Conservation (phyloP, 2,888 invertebrate genomes). For the Diabrotica balteata region DNA sequence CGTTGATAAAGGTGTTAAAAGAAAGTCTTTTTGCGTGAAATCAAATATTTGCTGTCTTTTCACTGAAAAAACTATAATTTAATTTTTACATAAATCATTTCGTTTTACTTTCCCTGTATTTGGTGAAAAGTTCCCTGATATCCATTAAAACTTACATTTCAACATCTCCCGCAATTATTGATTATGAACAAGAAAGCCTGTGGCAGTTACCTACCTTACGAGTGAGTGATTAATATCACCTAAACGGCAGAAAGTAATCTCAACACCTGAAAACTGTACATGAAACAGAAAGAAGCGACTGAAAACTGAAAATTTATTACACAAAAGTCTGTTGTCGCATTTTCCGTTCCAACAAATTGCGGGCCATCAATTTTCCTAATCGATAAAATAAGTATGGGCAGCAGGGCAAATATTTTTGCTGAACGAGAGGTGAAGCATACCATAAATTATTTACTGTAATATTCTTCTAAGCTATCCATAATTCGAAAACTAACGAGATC, state of each 20-base stretch:
- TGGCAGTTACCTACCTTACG: conserved; percentile 2
- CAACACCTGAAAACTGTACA: background rate
- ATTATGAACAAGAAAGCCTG: conserved; percentile 1
- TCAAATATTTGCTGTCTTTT: too few species aligned
- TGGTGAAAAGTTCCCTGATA: too few species aligned
- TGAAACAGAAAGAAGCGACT: background rate
- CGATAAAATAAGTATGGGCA: background rate
- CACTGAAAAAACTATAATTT: too few species aligned
- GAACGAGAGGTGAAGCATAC: background rate
- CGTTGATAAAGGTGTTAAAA: too few species aligned
- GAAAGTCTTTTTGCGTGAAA: too few species aligned
- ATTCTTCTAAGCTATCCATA: background rate
- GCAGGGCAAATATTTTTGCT: background rate
- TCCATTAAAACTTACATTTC: too few species aligned
- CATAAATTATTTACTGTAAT: background rate
- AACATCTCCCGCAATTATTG: background rate
- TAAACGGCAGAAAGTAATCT: background rate
- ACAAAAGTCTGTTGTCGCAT: background rate
- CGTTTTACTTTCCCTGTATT: too few species aligned
- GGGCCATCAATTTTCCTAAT: background rate
- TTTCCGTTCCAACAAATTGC: background rate
- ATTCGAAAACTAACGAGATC: background rate
- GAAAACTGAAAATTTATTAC: background rate
- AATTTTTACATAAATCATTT: too few species aligned
- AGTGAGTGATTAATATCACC: conserved; percentile 6